Evolutionary conservation across 2,797 vertebrate genomes (phyloP).

Genomic region (Siniperca undulata): DNA sequence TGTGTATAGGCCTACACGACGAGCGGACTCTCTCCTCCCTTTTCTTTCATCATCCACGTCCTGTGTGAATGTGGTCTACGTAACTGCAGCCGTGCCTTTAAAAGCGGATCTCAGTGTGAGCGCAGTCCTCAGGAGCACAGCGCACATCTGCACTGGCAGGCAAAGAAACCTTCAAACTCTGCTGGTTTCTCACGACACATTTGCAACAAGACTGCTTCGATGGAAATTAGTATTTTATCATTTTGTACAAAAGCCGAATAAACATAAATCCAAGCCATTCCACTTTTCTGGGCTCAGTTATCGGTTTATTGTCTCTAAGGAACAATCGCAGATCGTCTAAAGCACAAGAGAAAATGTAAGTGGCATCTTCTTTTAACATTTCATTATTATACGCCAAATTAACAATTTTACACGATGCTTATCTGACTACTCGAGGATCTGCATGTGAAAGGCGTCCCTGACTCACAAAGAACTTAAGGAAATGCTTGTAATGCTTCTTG

Average conservation of each 20-base stretch:
- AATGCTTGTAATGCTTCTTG: neutral
- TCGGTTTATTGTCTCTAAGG: neutral
- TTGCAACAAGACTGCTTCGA: neutral
- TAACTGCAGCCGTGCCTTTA: conserved; percentile 19
- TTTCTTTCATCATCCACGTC: conserved; percentile 13
- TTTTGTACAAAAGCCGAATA: neutral
- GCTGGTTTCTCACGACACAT: neutral
- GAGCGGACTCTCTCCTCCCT: neutral
- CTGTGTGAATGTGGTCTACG: neutral
- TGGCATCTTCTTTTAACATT: neutral
- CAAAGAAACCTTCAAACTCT: rapidly evolving
- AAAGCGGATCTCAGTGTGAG: neutral
- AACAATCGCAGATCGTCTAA: neutral
- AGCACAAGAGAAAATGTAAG: conserved; percentile 53
- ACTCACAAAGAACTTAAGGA: neutral
- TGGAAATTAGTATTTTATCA: conserved; percentile 15
- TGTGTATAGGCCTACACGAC: neutral
- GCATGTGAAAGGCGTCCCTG: neutral
- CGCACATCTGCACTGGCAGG: neutral
- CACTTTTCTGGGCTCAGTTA: neutral
- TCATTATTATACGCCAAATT: neutral
- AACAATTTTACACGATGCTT: neutral
- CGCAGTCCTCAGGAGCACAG: neutral
- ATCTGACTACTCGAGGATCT: neutral
- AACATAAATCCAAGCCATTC: neutral